Conservation (phyloP, 23 tunicate species). For the Aplidium turbinatum region DNA sequence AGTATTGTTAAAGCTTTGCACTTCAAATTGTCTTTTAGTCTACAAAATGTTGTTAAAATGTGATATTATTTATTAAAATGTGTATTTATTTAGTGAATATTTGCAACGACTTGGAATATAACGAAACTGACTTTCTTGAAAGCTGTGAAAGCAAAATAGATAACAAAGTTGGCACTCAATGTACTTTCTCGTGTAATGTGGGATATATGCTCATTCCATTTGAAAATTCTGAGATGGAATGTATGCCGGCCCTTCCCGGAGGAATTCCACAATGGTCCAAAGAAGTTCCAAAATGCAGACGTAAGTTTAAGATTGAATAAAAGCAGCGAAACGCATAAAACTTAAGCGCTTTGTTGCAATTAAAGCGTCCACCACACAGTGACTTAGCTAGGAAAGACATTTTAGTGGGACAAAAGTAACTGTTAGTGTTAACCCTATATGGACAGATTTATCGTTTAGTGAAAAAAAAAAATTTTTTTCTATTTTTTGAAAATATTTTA, state of each 20-base stretch:
- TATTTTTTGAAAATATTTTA: too few relatives aligned
- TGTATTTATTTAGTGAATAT: not conserved
- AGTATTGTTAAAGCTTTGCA: too few relatives aligned
- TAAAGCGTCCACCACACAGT: too few relatives aligned
- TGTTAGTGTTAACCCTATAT: too few relatives aligned
- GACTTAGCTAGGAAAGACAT: too few relatives aligned
- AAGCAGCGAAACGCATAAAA: not conserved
- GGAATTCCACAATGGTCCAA: constrained; percentile 5
- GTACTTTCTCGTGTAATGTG: constrained; percentile 17
- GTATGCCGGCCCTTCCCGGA: not conserved
- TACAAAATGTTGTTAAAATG: not conserved
- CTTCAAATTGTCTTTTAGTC: not conserved
- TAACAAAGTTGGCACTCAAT: constrained; percentile 3
- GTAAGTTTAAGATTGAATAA: constrained; percentile 3
- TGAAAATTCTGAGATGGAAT: constrained; percentile 18
- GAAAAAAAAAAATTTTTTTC: too few relatives aligned
- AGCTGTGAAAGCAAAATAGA: not conserved
- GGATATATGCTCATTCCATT: constrained; percentile 26
- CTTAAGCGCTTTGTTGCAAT: not conserved
- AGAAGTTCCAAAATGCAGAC: constrained; percentile 22
- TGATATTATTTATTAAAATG: too few relatives aligned
- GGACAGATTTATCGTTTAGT: too few relatives aligned
- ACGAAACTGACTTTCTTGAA: constrained; percentile 22
- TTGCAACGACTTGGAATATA: not conserved
- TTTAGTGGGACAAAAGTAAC: too few relatives aligned